These are phyloP conservation scores for Penaeus chinensis DNA, from an alignment of 1,140 invertebrate genomes.

Conservation along the genomic window DNA sequence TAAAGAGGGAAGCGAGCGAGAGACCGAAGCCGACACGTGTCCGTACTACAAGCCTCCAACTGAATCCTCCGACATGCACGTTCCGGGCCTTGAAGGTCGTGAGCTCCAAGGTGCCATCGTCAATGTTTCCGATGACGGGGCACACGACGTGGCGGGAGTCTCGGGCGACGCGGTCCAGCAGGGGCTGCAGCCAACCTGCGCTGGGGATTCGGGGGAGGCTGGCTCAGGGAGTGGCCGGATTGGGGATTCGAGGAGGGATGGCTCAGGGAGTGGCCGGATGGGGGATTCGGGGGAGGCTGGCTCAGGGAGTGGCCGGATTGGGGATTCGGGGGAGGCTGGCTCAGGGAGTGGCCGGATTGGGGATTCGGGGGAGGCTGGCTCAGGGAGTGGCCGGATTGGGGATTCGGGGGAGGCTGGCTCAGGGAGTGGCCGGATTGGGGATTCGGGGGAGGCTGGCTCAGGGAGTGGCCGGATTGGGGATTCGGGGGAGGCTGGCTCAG, in stretches of 20 bases:
- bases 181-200: conserved; percentile 74
- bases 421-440: not conserved
- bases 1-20: not conserved
- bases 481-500: not conserved
- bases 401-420: not conserved
- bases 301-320: not conserved
- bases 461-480: not conserved
- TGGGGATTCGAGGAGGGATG: not conserved
- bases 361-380: not conserved
- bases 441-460: not conserved
- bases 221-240: conserved; percentile 59
- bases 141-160: conserved; percentile 91
- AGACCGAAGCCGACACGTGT: not conserved
- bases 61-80: conserved; percentile 94
- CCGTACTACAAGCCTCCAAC: conserved; percentile 77
- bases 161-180: conserved; percentile 89
- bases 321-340: not conserved
- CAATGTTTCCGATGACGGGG: conserved; percentile 90
- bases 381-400: not conserved
- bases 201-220: not conserved
- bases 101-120: conserved; percentile 90
- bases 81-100: conserved; percentile 86
- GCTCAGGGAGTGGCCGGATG: conserved; percentile 64
- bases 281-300: not conserved
- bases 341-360: not conserved